A percentile compares a stretch with the other conserved stretches of the same genome.
phyloP scores from a whole-genome alignment of 2,113 vertebrate species.

The Nerophis lumbriciformis region DNA sequence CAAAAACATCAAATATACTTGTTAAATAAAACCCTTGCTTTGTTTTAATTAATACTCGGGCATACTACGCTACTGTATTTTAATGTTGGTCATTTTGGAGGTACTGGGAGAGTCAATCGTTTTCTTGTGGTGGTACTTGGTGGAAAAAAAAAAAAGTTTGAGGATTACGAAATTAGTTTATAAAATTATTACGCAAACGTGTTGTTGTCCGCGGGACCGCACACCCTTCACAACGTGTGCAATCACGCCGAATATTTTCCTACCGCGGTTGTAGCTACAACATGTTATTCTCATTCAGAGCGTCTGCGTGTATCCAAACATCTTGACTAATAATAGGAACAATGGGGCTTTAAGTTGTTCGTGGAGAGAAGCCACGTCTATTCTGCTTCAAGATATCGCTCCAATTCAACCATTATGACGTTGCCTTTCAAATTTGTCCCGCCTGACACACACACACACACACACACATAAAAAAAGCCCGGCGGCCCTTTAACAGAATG shows the following conservation, averaged over 20 bases:
- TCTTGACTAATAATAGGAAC: conserved; percentile 68
- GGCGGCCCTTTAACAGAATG: conserved; percentile 83
- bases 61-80: too few relatives aligned
- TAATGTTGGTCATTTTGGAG: too few relatives aligned
- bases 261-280: conserved; percentile 70
- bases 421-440: conserved; percentile 73
- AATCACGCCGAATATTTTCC: conserved; percentile 76
- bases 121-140: too few relatives aligned
- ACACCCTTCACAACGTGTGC: conserved; percentile 67
- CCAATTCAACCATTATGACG: conserved; percentile 76
- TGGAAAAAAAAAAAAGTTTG: too few relatives aligned
- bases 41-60: too few relatives aligned
- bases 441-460: conserved; percentile 56
- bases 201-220: conserved; percentile 18
- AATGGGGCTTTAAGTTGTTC: conserved; percentile 72
- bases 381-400: conserved; percentile 75
- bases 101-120: too few relatives aligned
- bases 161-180: too few relatives aligned
- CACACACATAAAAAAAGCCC: conserved; percentile 39
- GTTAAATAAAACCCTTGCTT: too few relatives aligned
- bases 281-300: conserved; percentile 67
- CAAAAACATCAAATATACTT: too few relatives aligned
- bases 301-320: conserved; percentile 74
- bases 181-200: not conserved
- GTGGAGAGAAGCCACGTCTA: conserved; percentile 71